Evolutionary conservation across 2,797 vertebrate species (phyloP).

Genomic region (Lepus townsendii): DNA sequence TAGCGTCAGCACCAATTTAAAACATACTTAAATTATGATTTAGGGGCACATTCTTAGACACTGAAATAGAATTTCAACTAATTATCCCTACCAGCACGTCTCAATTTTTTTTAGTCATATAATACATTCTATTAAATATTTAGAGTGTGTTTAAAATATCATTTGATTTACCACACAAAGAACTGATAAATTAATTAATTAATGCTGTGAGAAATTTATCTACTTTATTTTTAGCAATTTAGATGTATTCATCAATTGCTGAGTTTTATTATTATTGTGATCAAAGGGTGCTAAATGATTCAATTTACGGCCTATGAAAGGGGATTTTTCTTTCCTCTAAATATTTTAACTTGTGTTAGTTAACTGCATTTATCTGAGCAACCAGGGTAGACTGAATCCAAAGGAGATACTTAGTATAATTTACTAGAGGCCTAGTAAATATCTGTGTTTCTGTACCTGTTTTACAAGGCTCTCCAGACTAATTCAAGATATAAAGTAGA

Average conservation of each 20-base stretch:
- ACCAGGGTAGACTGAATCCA: background rate
- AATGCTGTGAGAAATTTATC: background rate
- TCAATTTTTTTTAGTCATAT: slow-evolving; percentile 3
- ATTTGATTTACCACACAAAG: background rate
- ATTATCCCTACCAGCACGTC: background rate
- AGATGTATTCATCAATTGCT: background rate
- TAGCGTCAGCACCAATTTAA: too few relatives aligned
- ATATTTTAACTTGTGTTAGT: background rate
- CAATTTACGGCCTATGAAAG: background rate
- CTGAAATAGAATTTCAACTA: background rate
- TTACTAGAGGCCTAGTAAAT: background rate
- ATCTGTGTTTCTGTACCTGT: background rate
- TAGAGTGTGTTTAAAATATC: background rate
- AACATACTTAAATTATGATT: background rate
- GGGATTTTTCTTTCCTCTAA: background rate
- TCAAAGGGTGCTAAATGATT: background rate
- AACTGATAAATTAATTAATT: background rate
- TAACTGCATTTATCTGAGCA: background rate
- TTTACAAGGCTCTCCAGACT: slow-evolving; percentile 7
- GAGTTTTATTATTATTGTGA: background rate
- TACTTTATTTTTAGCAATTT: background rate
- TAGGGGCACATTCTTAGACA: background rate
- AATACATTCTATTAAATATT: background rate
- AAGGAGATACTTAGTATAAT: slow-evolving; percentile 40
- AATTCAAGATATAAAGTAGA: slow-evolving; percentile 44